Conservation (phyloP, 2,888 invertebrate species). For the Caenorhabditis imperialis region DNA sequence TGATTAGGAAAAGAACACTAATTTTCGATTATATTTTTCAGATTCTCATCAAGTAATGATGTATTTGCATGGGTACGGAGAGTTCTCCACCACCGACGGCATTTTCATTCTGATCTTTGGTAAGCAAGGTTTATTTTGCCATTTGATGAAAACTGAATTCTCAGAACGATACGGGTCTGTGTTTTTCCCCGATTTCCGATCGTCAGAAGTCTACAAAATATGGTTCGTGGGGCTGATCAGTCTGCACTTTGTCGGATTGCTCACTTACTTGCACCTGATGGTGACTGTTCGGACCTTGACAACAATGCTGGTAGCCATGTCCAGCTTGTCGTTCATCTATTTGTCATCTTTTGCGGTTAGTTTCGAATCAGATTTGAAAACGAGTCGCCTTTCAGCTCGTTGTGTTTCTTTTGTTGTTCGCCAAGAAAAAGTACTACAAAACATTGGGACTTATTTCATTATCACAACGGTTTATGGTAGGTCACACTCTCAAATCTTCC, state of each 20-base stretch:
- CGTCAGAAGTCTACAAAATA: background rate
- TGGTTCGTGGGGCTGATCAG: background rate
- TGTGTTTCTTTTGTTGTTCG: background rate
- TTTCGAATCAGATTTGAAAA: background rate
- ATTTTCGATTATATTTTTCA: background rate
- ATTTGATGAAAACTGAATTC: background rate
- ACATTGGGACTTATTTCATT: slow-evolving; percentile 1
- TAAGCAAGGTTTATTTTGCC: background rate
- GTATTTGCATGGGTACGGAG: slow-evolving; percentile 3
- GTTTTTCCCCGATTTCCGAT: background rate
- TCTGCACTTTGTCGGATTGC: background rate
- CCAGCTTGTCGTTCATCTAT: background rate
- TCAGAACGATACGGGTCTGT: slow-evolving; percentile 15
- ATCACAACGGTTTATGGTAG: slow-evolving; percentile 12
- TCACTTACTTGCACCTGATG: slow-evolving; percentile 7
- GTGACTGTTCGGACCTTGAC: background rate
- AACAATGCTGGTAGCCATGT: background rate
- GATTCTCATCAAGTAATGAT: background rate
- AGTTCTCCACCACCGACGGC: slow-evolving; percentile 9
- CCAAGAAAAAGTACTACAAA: slow-evolving; percentile 8
- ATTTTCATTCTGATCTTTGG: slow-evolving; percentile 19
- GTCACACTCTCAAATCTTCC: background rate
- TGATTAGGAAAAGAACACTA: background rate
- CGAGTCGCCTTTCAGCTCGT: slow-evolving; percentile 1
- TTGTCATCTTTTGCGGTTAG: slow-evolving; percentile 3